phyloP scores from a whole-genome alignment of 2,888 invertebrate species.

The Lissocephala sabroskyi region DNA sequence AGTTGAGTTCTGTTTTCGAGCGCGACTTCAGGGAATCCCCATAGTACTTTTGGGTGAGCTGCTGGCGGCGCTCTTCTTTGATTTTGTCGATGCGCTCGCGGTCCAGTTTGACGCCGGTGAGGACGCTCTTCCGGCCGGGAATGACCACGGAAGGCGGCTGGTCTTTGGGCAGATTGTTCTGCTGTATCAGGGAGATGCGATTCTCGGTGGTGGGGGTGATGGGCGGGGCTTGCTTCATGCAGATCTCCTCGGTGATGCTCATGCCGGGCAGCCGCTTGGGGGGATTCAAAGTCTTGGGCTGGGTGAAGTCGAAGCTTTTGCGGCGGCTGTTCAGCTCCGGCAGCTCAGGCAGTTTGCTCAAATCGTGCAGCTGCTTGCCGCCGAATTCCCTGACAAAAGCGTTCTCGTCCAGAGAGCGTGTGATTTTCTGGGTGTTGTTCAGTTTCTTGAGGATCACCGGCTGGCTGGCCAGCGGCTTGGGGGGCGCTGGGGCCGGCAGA shows the following conservation, averaged over 20 bases:
- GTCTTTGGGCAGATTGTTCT: constrained; percentile 71
- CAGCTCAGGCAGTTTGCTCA: constrained; percentile 64
- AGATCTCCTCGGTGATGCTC: constrained; percentile 68
- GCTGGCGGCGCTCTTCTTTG: constrained; percentile 90
- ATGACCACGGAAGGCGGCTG: constrained; percentile 31
- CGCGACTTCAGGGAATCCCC: constrained; percentile 83
- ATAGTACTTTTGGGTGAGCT: constrained; percentile 88
- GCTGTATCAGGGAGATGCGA: constrained; percentile 77
- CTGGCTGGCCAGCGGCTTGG: constrained; percentile 11
- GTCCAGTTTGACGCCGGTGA: constrained; percentile 77
- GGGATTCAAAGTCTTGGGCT: constrained; percentile 75
- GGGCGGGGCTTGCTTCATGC: constrained; percentile 35
- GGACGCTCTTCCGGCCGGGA: constrained; percentile 63
- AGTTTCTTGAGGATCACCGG: constrained; percentile 68
- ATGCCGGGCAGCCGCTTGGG: constrained; percentile 73
- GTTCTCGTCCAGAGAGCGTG: constrained; percentile 82
- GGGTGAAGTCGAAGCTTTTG: constrained; percentile 77
- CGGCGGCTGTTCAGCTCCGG: constrained; percentile 71
- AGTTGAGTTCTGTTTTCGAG: constrained; percentile 70
- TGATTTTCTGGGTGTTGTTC: constrained; percentile 77
- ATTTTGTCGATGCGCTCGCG: constrained; percentile 91
- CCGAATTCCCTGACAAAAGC: constrained; percentile 82
- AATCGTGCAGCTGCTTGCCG: constrained; percentile 66
- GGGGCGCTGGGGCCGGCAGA: constrained; percentile 20
- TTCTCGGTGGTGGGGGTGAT: constrained; percentile 78